Base-by-base conservation (phyloP, 2,113 vertebrate species). In the Syrmaticus mikado region DNA sequence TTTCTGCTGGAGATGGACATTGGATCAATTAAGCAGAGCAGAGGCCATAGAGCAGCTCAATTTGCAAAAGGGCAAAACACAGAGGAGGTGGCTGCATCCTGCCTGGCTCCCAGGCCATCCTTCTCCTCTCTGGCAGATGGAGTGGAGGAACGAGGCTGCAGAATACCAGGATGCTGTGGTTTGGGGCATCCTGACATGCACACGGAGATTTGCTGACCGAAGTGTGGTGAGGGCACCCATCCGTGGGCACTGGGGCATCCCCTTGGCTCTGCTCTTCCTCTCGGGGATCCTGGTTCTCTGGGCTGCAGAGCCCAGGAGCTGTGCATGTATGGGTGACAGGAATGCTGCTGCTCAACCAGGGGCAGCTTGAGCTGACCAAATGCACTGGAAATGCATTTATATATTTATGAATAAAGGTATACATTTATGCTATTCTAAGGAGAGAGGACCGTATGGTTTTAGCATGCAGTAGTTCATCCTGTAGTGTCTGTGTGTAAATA, bases 1-100 rank as follows among this genome's bases (percentile, higher is more conserved):
- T n/a, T 58, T 92, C 80, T 95, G 50, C 83, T 71, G 43, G 72
- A 71, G 65, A 67, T 71, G 70, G 86, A 25, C 81, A 71, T 68
- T 18, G 43, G 65, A 72, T 89, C 89, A 92, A 28, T 92, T 86
- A 78, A 78, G 89, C 77, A 50, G 41, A 83, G 67, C 48, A 80
- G 53, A 80, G 62, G 46, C 34, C 46, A 55, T 57, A 30, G 41
- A 79, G 72, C 53, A 61, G 87, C 60, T 61, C 90, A 68, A 1
- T 82, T 87, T 87, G 64, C 45, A 32, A 22, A 87, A 61, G 19
- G 9, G 27, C 46, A 77, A 67, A 81, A 57, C 71, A 66, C 41
- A 40, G 79, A 77, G 43, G 40, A 61, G 55, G 65, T 57, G 72
- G 30, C 40, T 74, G 20, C 34, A 18, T 68, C 8, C 67, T 85